Evolutionary conservation across 23 tunicate species (phyloP), one percentile per base, ranked within the genome.

Genomic region (Phallusia fumigata): DNA sequence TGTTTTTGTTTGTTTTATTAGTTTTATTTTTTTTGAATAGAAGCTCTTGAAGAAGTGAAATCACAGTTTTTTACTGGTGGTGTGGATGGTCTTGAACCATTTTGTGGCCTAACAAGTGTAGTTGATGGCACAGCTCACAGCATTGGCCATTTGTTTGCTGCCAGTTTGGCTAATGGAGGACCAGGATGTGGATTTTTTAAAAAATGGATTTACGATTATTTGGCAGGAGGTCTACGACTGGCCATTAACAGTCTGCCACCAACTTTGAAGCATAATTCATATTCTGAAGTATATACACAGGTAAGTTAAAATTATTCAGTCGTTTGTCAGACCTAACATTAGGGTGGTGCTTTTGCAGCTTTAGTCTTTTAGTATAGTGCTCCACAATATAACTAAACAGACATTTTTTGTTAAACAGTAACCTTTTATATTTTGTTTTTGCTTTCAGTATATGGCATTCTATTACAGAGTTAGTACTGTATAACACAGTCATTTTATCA

Each of bases 121-220:
- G 77, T 33, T 74, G 77, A 74, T 35, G 77, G 77, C 19, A 74
- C 77, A 74, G 45, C 77, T 33, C 77, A 33, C 10, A 74, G 15
- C 19, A 74, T 74, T 74, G 77, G 77, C 3, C 77, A 74, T 74
- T 33, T 74, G 33, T 11, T 74, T 11, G 77, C 77, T 11, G 77
- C 77, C 77, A 74, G 77, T 33, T 74, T 74, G 77, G 12, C 33
- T 31, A 33, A 74, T 30, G 77, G 77, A 11, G 77, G 77, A 74
- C 77, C 77, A 11, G 77, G 77, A 33, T 33, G 33, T 8, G 77
- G 34, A 74, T 32, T 74, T 11, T 74, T 74, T 74, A 3, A 11
- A 8, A 6, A 33, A 11, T 74, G 34, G 77, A 15, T 72, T 21
- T 74, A 74, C 77, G 12, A 3, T 33, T 74, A 74, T 19, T 74